Evolutionary conservation across 1,140 invertebrate genomes (phyloP), one percentile per base, ranked within the genome.

Genomic region (Dendroctonus valens): DNA sequence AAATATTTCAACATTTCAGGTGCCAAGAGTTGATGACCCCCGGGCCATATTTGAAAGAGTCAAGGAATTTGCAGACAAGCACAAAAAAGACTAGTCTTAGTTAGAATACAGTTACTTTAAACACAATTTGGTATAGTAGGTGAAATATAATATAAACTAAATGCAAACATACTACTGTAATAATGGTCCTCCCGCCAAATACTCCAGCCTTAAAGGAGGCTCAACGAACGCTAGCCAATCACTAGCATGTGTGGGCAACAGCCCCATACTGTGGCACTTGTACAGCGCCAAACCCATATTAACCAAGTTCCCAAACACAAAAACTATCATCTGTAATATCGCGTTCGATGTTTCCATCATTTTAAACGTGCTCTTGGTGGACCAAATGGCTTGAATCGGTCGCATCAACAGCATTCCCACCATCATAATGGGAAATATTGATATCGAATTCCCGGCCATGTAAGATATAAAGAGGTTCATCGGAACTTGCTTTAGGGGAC

Each of bases 351-450:
- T 95, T 83, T 98, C 95, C 65, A 98, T 94, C 81, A 94, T 89
- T 81, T 97, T 97, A 74, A 98, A 98, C 52, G 94, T 94, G 68
- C 89, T 87, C 76, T 94, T 91, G 60, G 94, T 89, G 3, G 92
- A 84, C 76, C 98, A 94, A 14, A 99, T 82, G 7, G 96, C 94
- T 81, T 99, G 97, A 3, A 99, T 89, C 11, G 96, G 96, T 70
- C 95, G 83, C 65, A 98, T 90, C 68, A 98, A 92, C 77, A 99
- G 86, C 97, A 99, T 99, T 42, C 95, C 95, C 14, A 99, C 94
- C 97, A 99, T 99, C 97, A 99, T 99, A n/a, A 99, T 99, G 2
- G 97, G 97, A 76, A 99, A 99, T 70, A 99, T 98, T 0, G 96
- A 98, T 74, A 99, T 98, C 0, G 96, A 97, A 80, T 96, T 98